Conservation (phyloP, 2,797 vertebrate genomes). For the Limosa lapponica region DNA sequence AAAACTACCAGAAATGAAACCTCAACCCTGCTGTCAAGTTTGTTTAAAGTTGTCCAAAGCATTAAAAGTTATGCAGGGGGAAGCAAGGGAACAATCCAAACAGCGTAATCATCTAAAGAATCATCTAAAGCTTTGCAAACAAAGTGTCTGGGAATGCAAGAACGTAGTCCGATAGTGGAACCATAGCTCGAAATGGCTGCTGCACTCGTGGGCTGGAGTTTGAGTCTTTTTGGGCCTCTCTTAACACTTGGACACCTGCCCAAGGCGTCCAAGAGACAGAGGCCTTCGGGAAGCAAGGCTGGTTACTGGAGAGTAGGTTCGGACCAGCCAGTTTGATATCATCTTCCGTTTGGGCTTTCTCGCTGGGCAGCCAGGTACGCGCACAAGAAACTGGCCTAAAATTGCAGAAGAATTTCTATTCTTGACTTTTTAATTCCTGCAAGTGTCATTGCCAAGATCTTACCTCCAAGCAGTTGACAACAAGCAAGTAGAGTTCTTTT, state of each 20-base stretch:
- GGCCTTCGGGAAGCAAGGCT: not conserved
- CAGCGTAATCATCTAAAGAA: not conserved
- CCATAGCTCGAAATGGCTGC: not conserved
- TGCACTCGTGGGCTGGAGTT: not conserved
- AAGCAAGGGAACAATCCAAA: not conserved
- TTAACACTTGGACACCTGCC: not conserved
- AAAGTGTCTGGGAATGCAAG: not conserved
- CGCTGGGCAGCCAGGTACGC: not conserved
- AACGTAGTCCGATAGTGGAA: not conserved
- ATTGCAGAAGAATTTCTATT: not conserved
- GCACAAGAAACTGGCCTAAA: not conserved
- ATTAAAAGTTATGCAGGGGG: not conserved
- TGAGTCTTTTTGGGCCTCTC: not conserved
- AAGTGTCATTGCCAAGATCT: not conserved
- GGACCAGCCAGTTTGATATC: not conserved
- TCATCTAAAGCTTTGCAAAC: not conserved
- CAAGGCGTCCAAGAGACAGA: not conserved
- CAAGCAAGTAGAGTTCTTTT: constrained; percentile 89
- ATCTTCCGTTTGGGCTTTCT: not conserved
- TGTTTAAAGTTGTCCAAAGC: not conserved
- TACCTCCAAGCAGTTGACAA: constrained; percentile 94
- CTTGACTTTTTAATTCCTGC: not conserved
- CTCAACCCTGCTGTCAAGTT: not conserved
- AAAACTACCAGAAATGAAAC: not conserved
- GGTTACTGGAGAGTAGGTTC: not conserved